These are phyloP conservation scores for Seriola aureovittata DNA, from an alignment of 2,113 vertebrate species.

Conservation along the genomic window DNA sequence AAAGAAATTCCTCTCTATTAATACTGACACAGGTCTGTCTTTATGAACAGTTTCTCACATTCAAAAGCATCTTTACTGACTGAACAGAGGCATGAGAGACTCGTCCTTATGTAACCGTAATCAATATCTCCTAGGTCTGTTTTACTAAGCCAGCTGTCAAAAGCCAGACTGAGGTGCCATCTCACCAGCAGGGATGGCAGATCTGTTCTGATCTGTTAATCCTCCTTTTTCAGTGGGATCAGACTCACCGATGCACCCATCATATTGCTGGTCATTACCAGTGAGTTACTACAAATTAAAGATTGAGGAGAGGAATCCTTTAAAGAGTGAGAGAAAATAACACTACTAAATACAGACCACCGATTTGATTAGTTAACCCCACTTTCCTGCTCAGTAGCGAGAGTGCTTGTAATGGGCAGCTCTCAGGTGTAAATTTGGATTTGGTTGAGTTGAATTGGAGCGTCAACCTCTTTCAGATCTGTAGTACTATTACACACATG, in stretches of 20 bases:
- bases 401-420: neutral
- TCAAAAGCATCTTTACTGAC: neutral
- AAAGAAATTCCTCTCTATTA: slow-evolving; percentile 10
- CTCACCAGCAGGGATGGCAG: slow-evolving; percentile 2
- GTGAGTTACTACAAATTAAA: neutral
- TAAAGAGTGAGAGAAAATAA: neutral
- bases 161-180: neutral
- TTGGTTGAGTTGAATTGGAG: neutral
- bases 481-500: neutral
- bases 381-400: neutral
- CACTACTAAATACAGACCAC: neutral
- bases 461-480: neutral
- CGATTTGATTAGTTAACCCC: neutral
- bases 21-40: neutral
- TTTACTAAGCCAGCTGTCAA: slow-evolving; percentile 46
- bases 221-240: slow-evolving; percentile 1
- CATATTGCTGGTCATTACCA: no score
- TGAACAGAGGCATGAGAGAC: neutral
- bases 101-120: slow-evolving; percentile 25
- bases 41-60: neutral
- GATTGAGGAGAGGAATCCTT: no score
- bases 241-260: no score
- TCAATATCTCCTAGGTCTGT: slow-evolving; percentile 16
- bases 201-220: slow-evolving; percentile 36
- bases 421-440: neutral